These are phyloP conservation scores for Pterois miles DNA, from an alignment of 2,797 vertebrate genomes.

Conservation along the genomic window DNA sequence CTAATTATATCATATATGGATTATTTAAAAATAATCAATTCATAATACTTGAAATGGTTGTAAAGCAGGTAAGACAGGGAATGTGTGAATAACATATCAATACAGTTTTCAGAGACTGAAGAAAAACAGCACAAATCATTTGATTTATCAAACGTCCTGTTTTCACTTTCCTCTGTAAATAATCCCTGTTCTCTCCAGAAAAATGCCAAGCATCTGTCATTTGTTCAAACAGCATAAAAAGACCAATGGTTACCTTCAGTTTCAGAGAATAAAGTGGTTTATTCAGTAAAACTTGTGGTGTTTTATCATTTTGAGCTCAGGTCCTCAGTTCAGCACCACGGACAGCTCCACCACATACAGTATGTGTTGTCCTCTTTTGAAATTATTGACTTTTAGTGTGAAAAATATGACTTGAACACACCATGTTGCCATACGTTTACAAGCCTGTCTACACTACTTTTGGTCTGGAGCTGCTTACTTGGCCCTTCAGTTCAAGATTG, in stretches of 20 bases:
- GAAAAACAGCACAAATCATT: background rate
- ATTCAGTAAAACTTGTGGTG: background rate
- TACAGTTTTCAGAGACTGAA: background rate
- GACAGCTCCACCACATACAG: too few relatives aligned
- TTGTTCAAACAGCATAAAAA: background rate
- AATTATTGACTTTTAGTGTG: too few relatives aligned
- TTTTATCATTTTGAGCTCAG: background rate
- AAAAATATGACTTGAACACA: too few relatives aligned
- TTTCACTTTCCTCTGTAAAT: background rate
- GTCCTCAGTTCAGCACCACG: background rate
- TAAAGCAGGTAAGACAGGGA: background rate
- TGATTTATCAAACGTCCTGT: background rate
- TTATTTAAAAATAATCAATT: too few relatives aligned
- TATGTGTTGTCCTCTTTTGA: too few relatives aligned
- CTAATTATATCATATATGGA: too few relatives aligned
- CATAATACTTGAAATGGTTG: too few relatives aligned
- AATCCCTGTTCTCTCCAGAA: background rate
- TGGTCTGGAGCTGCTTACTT: too few relatives aligned
- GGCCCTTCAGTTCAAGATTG: too few relatives aligned
- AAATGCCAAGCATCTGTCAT: background rate
- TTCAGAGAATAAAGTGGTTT: background rate
- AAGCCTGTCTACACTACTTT: too few relatives aligned
- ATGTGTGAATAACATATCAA: background rate
- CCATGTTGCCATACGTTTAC: too few relatives aligned
- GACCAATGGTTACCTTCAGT: background rate